A percentile compares a stretch with the other conserved stretches of the same genome.
Conservation (phyloP, 1,140 invertebrate species). For the Nasonia longicornis region DNA sequence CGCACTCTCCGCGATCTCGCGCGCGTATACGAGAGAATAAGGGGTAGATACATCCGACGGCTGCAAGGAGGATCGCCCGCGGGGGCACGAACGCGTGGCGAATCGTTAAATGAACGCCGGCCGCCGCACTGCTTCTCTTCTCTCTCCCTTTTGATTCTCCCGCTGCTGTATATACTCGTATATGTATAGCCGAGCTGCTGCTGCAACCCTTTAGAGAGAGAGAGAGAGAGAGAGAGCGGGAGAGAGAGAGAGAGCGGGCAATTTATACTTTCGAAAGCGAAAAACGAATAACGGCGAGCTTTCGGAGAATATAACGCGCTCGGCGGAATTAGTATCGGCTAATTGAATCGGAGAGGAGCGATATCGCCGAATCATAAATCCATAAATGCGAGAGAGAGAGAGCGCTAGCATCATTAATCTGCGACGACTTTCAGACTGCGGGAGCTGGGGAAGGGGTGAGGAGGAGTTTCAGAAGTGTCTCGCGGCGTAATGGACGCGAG, state of each 20-base stretch:
- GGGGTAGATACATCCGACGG: neutral
- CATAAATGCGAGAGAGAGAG: slow-evolving; percentile 10
- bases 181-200: neutral
- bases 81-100: slow-evolving; percentile 44
- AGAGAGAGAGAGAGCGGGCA: neutral
- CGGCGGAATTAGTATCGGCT: slow-evolving; percentile 35
- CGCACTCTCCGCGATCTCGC: neutral
- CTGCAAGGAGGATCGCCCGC: slow-evolving; percentile 28
- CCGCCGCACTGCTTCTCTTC: neutral
- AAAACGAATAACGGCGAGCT: neutral
- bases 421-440: neutral
- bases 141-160: neutral
- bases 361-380: slow-evolving; percentile 45
- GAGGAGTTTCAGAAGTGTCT: slow-evolving; percentile 14
- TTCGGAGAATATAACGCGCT: neutral
- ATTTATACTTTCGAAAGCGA: slow-evolving; percentile 36
- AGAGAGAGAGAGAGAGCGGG: neutral
- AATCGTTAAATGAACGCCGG: slow-evolving; percentile 45
- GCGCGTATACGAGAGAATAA: neutral
- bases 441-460: neutral
- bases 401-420: slow-evolving; percentile 31
- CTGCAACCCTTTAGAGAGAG: slow-evolving; percentile 12
- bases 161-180: neutral
- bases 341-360: slow-evolving; percentile 41
- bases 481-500: neutral